phyloP scores from a whole-genome alignment of 2,113 vertebrate genomes.

The Platycercus adscitus region DNA sequence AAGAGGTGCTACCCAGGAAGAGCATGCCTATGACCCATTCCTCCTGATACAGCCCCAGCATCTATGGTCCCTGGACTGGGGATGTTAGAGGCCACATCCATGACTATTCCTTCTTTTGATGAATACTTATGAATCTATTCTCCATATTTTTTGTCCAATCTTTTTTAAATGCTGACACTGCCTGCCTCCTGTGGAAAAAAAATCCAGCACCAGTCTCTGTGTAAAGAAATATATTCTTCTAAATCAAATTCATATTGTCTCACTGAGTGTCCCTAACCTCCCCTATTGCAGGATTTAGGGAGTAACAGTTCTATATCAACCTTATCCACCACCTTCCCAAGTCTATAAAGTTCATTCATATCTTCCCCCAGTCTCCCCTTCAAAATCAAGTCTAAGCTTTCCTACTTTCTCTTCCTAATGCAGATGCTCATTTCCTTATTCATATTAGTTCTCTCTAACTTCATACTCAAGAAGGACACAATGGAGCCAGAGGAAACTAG shows the following conservation, averaged over 20 bases:
- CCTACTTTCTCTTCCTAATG: not conserved
- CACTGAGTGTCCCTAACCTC: not conserved
- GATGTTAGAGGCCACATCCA: not conserved
- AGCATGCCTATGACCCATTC: not conserved
- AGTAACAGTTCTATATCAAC: not conserved
- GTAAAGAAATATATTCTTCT: not conserved
- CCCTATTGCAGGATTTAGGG: not conserved
- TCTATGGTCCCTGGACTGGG: not conserved
- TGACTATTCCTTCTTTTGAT: not conserved
- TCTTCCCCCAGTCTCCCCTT: not conserved
- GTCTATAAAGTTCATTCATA: not conserved
- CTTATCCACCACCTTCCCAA: not conserved
- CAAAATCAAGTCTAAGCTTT: not conserved
- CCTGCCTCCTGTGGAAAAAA: not conserved
- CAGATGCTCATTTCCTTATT: not conserved
- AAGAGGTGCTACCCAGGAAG: not conserved
- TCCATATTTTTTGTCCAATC: not conserved
- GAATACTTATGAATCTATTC: not conserved
- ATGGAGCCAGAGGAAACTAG: not conserved
- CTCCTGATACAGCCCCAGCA: not conserved
- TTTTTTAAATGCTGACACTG: not conserved
- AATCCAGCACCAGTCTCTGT: not conserved
- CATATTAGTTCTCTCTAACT: not conserved
- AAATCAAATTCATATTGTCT: not conserved
- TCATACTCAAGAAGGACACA: not conserved